Conservation (phyloP, 2,888 invertebrate species). For the Platypus cylindrus region DNA sequence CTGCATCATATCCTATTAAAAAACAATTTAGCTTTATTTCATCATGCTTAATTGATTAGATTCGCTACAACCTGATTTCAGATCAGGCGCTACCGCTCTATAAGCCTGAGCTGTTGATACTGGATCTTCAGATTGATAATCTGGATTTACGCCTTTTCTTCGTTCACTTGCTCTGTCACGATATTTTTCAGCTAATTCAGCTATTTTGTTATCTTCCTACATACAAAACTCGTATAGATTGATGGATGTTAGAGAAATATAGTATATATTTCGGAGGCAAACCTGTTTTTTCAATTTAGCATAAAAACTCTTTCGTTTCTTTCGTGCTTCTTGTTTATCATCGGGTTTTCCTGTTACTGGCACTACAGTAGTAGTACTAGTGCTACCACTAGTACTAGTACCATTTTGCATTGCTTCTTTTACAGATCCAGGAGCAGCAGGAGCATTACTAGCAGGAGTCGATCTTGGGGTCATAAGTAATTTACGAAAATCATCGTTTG, state of each 20-base stretch:
- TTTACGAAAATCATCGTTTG: constrained; percentile 95
- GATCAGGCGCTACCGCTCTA: constrained; percentile 90
- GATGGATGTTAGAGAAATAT: background rate
- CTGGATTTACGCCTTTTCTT: constrained; percentile 54
- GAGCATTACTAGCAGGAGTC: constrained; percentile 48
- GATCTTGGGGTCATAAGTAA: constrained; percentile 88
- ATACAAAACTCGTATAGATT: background rate
- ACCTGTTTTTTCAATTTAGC: constrained; percentile 79
- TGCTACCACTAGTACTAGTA: constrained; percentile 25
- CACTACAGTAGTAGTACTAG: too few relatives aligned
- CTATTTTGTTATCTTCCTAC: constrained; percentile 79
- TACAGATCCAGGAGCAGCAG: constrained; percentile 48
- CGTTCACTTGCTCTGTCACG: constrained; percentile 84
- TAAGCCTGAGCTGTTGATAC: constrained; percentile 60
- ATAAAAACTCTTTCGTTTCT: constrained; percentile 91
- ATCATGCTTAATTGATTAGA: background rate
- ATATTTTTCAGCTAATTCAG: constrained; percentile 88
- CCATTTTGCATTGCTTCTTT: constrained; percentile 55
- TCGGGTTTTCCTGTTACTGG: constrained; percentile 42
- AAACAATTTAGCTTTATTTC: background rate
- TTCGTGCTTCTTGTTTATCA: constrained; percentile 70
- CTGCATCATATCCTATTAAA: constrained; percentile 65
- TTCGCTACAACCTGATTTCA: constrained; percentile 55
- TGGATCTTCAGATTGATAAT: constrained; percentile 71
- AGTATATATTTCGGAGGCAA: background rate